Evolutionary conservation across 2,113 vertebrate species (phyloP), one percentile per base, ranked within the genome.

Genomic region (Cichladusa arquata): DNA sequence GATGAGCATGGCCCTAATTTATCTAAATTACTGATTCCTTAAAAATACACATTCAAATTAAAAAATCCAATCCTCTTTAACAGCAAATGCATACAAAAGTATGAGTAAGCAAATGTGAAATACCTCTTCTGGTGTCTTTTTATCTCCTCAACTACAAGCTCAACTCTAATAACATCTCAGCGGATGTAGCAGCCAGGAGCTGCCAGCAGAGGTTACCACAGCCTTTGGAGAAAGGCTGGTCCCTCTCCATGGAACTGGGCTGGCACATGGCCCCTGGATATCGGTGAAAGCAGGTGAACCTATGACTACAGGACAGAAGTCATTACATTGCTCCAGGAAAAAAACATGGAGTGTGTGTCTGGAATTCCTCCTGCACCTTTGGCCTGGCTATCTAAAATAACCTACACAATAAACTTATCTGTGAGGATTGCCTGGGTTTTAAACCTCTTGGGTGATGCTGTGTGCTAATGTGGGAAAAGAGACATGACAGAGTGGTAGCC

Each of bases 131-230:
- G 17, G 4, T 53, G 33, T 3, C 9, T 61, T 72, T 42, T 51
- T 58, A 2, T 19, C 36, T 54, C 25, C 26, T 76, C 18, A 9
- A 1, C 7, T 13, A 5, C 36, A 9, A n/a, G 51, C 47, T 84
- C 10, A 1, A 12, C 12, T 13, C 19, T 4, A 9, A 12, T 0
- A 44, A 40, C 5, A 0, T 14, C 26, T 23, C 14, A 26, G 6
- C 1, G 0, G 16, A 4, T 92, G 96, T 6, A 95, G 19, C 60
- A 24, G 45, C 73, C 8, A 19, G 40, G 57, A 83, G 3, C 77
- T 16, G 89, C 94, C 95, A 89, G 89, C 94, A 97, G 95, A 93
- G 95, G 95, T 22, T 88, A 34, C 76, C 67, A 20, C 86, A 96
- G 82, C 74, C 31, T 45, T 71, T 15, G 74, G 36, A 56, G 31